These are phyloP conservation scores for Telmatherina bonti DNA, from an alignment of 2,797 vertebrate species.

Conservation along the genomic window DNA sequence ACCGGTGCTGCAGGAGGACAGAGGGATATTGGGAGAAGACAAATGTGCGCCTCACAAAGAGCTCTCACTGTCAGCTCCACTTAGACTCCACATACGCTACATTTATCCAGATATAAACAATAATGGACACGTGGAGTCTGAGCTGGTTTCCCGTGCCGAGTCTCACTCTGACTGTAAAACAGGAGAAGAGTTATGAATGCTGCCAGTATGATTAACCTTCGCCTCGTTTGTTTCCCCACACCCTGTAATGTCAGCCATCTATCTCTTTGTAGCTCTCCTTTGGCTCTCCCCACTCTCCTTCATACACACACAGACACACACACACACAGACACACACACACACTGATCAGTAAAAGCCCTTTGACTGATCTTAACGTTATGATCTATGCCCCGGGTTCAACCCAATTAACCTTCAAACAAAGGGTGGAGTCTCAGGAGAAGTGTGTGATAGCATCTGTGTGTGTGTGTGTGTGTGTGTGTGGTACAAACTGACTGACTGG, in stretches of 20 bases:
- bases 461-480: too few species aligned
- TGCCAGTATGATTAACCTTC: conserved; percentile 36
- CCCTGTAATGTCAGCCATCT: conserved; percentile 11
- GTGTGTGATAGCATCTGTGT: too few species aligned
- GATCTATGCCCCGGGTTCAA: conserved; percentile 26
- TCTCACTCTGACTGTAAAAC: not conserved
- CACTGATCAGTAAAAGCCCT: not conserved
- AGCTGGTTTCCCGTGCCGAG: not conserved
- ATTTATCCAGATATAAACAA: not conserved
- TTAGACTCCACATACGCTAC: not conserved
- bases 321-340: not conserved
- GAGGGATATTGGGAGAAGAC: too few species aligned
- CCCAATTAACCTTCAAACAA: conserved; percentile 2
- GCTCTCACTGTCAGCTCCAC: not conserved
- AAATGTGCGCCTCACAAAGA: not conserved
- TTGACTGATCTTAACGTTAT: conserved; percentile 4
- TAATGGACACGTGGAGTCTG: conserved; percentile 7
- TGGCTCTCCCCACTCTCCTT: not conserved
- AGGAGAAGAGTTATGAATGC: not conserved
- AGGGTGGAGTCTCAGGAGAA: not conserved
- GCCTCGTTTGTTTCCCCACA: conserved; percentile 15
- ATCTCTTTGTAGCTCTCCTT: conserved; percentile 10
- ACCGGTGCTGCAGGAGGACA: too few species aligned
- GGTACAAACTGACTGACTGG: too few species aligned
- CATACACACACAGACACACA: not conserved